These are phyloP conservation scores for Eutolmus rufibarbis DNA, from an alignment of 2,888 invertebrate genomes.

Conservation along the genomic window DNA sequence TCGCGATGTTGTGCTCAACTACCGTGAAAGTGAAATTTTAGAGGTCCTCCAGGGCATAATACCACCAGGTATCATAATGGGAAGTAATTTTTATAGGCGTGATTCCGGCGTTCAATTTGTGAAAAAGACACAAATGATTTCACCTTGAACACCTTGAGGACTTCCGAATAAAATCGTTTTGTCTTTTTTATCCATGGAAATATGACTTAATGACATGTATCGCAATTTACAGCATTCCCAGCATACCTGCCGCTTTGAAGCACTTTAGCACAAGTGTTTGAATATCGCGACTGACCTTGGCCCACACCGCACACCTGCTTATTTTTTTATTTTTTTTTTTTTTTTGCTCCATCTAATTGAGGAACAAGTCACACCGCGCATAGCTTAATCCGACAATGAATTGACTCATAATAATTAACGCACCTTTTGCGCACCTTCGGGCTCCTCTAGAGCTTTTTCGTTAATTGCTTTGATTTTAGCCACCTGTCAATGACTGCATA, in stretches of 20 bases:
- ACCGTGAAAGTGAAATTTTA: conserved; percentile 40
- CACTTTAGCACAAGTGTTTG: not conserved
- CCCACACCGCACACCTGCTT: not conserved
- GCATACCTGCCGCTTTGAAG: not conserved
- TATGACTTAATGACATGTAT: not conserved
- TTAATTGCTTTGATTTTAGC: not conserved
- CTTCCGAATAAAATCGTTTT: not conserved
- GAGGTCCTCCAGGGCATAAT: not conserved
- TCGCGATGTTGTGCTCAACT: conserved; percentile 10
- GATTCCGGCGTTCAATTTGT: not conserved
- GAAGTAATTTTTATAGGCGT: not conserved
- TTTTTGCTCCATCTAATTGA: not conserved
- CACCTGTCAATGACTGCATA: not conserved
- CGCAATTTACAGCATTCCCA: not conserved
- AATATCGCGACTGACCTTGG: not conserved
- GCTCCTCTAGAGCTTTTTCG: not conserved
- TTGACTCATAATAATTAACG: not conserved
- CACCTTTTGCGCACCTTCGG: not conserved
- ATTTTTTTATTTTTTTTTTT: not conserved
- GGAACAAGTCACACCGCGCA: not conserved
- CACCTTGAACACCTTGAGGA: not conserved
- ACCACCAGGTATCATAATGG: not conserved
- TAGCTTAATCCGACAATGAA: not conserved
- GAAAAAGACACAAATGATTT: not conserved
- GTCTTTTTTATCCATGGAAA: not conserved